Base-by-base conservation (phyloP, 2,113 vertebrate genomes). In the Rousettus leschenaultii region DNA sequence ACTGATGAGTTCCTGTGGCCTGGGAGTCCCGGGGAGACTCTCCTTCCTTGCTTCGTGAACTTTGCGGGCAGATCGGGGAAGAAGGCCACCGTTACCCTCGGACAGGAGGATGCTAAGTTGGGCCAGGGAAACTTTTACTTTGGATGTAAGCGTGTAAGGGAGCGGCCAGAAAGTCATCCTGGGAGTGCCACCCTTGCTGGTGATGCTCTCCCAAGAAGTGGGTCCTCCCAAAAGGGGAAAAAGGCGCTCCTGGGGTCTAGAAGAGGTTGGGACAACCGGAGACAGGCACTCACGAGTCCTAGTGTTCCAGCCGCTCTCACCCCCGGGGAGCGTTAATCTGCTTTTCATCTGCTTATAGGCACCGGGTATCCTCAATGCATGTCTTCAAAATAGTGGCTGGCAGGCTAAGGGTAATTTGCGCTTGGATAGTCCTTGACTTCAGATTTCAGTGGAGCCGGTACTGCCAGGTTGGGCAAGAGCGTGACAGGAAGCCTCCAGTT, bases 41-140 rank as follows among this genome's bases (percentile, higher is more conserved):
- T 9, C 48, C n/a, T 70, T 28, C 86, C 59, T 38, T 24, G 61
- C 71, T 40, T 48, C 18, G 10, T 3, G 21, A 83, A 92, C 89
- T 94, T 89, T 26, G 75, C 89, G 83, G 57, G 59, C 63, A 3
- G 38, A 19, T 7, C 10, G 5, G 35, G 79, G 40, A 57, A 48
- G 48, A 75, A 86, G 70, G 83, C 86, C 82, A 14, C 6, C 1
- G 28, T 35, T 75, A 90, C 79, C 33, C 15, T 35, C 11, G 51
- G 24, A 13, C 24, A 43, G 43, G 38, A 96, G 55, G 65, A 15
- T 21, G 96, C 71, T 48, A 70, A 93, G 92, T 96, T 85, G 68
- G 18, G 19, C 35, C 35, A 3, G 68, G 93, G 78, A 97, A 98
- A 98, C 92, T 98, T 98, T 97, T 97, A 66, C 87, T 92, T 94